phyloP scores from a whole-genome alignment of 2,888 invertebrate species.

The Tanytarsus gracilentus region DNA sequence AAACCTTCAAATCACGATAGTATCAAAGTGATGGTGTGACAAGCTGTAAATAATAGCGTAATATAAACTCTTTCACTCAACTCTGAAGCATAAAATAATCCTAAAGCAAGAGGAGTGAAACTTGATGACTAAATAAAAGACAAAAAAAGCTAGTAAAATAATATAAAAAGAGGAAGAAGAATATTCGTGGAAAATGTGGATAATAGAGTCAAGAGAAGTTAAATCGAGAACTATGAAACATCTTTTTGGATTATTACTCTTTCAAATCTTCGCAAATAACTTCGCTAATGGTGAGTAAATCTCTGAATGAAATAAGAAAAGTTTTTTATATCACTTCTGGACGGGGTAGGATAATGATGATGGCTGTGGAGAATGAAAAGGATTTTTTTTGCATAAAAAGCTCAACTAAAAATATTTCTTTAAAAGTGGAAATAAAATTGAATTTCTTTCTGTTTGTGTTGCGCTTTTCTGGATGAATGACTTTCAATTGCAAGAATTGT shows the following conservation, averaged over 20 bases:
- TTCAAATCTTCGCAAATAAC: conserved; percentile 23
- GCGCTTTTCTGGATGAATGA: too few relatives aligned
- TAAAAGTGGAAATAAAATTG: too few relatives aligned
- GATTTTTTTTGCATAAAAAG: too few relatives aligned
- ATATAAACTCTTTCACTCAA: conserved; percentile 4
- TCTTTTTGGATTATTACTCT: conserved; percentile 26
- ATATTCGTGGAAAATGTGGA: not conserved
- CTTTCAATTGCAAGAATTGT: too few relatives aligned
- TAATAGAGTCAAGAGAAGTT: not conserved
- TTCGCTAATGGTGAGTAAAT: conserved; percentile 23
- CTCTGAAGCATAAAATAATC: not conserved
- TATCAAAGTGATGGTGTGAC: conserved; percentile 1
- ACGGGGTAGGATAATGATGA: too few relatives aligned
- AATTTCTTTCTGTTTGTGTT: too few relatives aligned
- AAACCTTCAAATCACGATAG: not conserved
- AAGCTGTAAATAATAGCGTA: conserved; percentile 24
- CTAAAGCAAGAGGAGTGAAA: not conserved
- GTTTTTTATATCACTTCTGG: too few relatives aligned
- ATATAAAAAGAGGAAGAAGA: not conserved
- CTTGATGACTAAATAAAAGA: not conserved
- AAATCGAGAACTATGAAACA: conserved; percentile 20
- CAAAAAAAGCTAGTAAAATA: not conserved
- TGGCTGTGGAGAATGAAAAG: too few relatives aligned
- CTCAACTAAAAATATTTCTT: too few relatives aligned
- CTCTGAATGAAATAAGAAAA: too few relatives aligned